Evolutionary conservation across 2,888 invertebrate genomes (phyloP), one percentile per base, ranked within the genome.

Genomic region (Theristus sp.): DNA sequence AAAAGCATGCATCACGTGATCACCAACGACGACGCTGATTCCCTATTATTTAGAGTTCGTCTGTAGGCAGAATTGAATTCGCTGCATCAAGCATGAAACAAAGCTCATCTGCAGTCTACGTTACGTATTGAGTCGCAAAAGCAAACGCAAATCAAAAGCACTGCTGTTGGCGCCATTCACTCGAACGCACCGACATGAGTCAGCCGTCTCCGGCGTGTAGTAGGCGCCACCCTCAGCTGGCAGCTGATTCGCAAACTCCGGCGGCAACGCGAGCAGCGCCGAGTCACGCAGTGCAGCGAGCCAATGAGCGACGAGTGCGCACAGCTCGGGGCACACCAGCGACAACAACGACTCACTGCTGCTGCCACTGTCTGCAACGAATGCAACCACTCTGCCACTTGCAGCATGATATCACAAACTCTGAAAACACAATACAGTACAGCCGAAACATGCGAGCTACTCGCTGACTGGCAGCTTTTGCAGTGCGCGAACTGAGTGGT

Each of bases 181-280:
- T 6, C n/a, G 52, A 1, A 24, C 27, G 3, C 27, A 28, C 47
- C 58, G 6, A 30, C 29, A 54, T 13, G 31, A 38, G 55, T 94
- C 93, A 69, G 89, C 88, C 0, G 93, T 91, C 72, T 96, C 94
- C 30, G 88, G 87, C 0, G 90, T 90, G 76, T 94, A 98, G 78
- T 98, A 98, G 24, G 96, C 89, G 2, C 96, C 96, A 58, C 94
- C 96, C 67, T 89, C 89, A 71, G 88, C 87, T 0, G 90, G 90
- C 61, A 98, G 79, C 74, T 96, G 94, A 63, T 88, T 89, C 1
- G 87, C 84, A 76, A 90, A 94, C 76, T 96, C 93, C 3, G 62
- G 26, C 17, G 69, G 68, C 49, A 71, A 64, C 60, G 68, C 64
- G 29, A 72, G 66, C 28, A 98, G 78, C 0, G 98, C 96, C 71